Conservation (phyloP, 2,113 vertebrate genomes). For the Paradisaea rubra region DNA sequence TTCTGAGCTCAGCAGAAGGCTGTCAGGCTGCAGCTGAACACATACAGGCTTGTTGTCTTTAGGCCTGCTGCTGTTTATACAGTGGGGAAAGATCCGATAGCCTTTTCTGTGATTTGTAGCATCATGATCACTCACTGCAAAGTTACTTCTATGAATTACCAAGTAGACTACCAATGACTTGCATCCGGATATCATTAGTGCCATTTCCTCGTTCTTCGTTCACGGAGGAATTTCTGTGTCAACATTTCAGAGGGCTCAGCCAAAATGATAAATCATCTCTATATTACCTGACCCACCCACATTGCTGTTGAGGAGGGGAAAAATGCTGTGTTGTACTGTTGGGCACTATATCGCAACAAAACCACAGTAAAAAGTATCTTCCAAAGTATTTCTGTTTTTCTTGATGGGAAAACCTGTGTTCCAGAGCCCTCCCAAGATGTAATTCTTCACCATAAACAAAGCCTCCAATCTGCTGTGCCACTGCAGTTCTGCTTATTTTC, state of each 20-base stretch:
- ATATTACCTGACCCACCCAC: accelerated
- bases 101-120: background rate
- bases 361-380: background rate
- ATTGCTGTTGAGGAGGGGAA: background rate
- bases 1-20: background rate
- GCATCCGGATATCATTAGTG: background rate
- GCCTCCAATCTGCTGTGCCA: background rate
- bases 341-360: background rate
- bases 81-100: background rate
- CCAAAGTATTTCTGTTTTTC: background rate
- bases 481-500: background rate
- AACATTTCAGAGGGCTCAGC: background rate
- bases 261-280: background rate
- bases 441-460: background rate
- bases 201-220: background rate
- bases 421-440: background rate
- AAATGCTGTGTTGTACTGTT: background rate
- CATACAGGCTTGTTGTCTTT: background rate
- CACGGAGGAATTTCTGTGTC: background rate
- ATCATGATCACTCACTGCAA: background rate
- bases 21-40: background rate
- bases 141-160: background rate
- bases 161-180: background rate
- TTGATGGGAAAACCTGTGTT: background rate
- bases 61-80: background rate